A percentile compares a stretch with the other conserved stretches of the same genome.
These are phyloP conservation scores for Eurystomus gularis DNA, from an alignment of 2,113 vertebrate species.

Conservation along the genomic window DNA sequence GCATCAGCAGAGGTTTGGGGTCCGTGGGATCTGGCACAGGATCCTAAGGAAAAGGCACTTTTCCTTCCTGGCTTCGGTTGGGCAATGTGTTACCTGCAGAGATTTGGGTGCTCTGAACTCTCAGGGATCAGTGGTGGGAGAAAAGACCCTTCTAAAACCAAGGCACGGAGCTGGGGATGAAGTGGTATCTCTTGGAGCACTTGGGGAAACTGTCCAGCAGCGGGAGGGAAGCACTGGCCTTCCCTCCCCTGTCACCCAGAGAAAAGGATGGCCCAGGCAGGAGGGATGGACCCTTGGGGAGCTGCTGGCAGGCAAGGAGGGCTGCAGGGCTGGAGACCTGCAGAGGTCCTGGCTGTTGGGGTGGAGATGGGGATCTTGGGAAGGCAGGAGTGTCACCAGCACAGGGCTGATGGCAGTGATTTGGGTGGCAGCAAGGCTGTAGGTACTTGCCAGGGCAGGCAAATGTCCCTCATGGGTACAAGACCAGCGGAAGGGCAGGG, in stretches of 20 bases:
- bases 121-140: background rate
- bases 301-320: background rate
- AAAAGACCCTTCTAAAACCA: background rate
- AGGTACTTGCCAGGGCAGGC: accelerated
- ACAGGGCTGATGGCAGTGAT: background rate
- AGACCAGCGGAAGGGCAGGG: background rate
- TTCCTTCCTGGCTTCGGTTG: background rate
- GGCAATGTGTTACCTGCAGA: accelerated
- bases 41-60: background rate
- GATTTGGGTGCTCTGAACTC: background rate
- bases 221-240: background rate
- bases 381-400: background rate
- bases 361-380: background rate
- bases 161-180: background rate
- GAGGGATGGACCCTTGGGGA: background rate
- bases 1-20: background rate
- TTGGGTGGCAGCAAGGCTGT: background rate
- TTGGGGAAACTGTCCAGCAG: background rate
- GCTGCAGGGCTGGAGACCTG: background rate
- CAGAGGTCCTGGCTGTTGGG: accelerated
- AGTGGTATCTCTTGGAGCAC: background rate
- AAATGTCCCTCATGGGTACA: accelerated
- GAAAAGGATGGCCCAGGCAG: background rate
- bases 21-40: background rate
- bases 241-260: background rate